Conservation (phyloP, 2,888 invertebrate genomes). For the Drosophila helvetica region DNA sequence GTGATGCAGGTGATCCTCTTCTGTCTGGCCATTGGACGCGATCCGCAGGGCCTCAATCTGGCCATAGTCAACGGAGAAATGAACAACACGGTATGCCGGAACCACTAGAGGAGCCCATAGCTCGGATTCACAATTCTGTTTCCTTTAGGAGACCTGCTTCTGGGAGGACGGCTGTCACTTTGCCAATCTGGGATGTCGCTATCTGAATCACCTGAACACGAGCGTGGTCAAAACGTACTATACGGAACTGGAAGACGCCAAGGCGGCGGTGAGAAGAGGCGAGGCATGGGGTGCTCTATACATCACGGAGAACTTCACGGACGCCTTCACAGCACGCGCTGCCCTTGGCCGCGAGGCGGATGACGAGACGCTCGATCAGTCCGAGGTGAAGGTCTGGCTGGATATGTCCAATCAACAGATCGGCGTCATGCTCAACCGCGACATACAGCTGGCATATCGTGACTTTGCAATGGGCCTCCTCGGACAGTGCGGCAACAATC, state of each 20-base stretch:
- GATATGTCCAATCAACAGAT: constrained; percentile 99
- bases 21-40: constrained; percentile 95
- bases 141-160: constrained; percentile 76
- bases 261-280: constrained; percentile 89
- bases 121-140: neutral
- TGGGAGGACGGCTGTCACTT: constrained; percentile 87
- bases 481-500: constrained; percentile 90
- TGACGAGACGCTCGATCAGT: constrained; percentile 93
- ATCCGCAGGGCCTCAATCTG: constrained; percentile 91
- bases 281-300: constrained; percentile 95
- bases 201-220: constrained; percentile 90
- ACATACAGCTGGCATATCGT: constrained; percentile 93
- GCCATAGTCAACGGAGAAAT: constrained; percentile 91
- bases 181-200: constrained; percentile 90
- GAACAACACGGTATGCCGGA: constrained; percentile 81
- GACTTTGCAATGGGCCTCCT: constrained; percentile 92
- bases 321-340: constrained; percentile 92
- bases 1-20: constrained; percentile 97
- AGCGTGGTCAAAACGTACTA: constrained; percentile 90
- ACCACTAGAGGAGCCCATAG: neutral
- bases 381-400: constrained; percentile 94
- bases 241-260: constrained; percentile 87
- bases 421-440: constrained; percentile 93
- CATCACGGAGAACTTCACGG: constrained; percentile 95
- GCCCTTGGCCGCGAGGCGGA: constrained; percentile 92